Percentiles rank a stretch among this genome's conserved stretches.
Evolutionary conservation across 2,797 vertebrate genomes (phyloP).

Genomic region (Coreius guichenoti): DNA sequence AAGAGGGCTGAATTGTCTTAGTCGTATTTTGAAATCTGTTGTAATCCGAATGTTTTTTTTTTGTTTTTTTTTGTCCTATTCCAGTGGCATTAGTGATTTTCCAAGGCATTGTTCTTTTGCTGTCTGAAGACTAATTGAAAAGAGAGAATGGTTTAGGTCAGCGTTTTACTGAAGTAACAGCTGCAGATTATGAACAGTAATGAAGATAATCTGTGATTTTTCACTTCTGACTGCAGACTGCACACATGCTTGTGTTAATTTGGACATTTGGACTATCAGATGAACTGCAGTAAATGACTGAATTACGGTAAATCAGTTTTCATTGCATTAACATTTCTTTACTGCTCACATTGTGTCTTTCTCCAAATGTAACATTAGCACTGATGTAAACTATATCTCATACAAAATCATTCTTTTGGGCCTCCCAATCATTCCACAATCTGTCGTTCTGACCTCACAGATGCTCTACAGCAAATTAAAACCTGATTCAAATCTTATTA

Average conservation of each 20-base stretch:
- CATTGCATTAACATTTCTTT: background rate
- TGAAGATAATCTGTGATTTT: background rate
- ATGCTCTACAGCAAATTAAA: constrained; percentile 27
- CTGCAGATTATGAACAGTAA: constrained; percentile 31
- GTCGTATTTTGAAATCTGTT: constrained; percentile 33
- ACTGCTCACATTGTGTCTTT: background rate
- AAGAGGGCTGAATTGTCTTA: constrained; percentile 20
- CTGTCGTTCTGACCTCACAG: constrained; percentile 11
- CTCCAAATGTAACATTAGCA: background rate
- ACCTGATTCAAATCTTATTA: background rate
- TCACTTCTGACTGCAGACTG: background rate
- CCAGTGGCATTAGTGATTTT: constrained; percentile 27
- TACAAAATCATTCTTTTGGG: background rate
- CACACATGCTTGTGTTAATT: background rate
- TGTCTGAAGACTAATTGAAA: constrained; percentile 25
- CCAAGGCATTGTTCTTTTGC: constrained; percentile 35
- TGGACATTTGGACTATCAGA: background rate
- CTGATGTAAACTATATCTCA: background rate
- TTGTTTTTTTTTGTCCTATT: constrained; percentile 9
- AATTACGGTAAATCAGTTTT: background rate
- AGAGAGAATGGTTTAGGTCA: constrained; percentile 21
- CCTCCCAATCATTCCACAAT: background rate
- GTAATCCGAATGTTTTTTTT: constrained; percentile 39
- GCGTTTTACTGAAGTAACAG: constrained; percentile 6
- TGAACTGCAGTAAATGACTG: background rate